Evolutionary conservation across 1,140 invertebrate genomes (phyloP).

Genomic region (Penaeus chinensis): DNA sequence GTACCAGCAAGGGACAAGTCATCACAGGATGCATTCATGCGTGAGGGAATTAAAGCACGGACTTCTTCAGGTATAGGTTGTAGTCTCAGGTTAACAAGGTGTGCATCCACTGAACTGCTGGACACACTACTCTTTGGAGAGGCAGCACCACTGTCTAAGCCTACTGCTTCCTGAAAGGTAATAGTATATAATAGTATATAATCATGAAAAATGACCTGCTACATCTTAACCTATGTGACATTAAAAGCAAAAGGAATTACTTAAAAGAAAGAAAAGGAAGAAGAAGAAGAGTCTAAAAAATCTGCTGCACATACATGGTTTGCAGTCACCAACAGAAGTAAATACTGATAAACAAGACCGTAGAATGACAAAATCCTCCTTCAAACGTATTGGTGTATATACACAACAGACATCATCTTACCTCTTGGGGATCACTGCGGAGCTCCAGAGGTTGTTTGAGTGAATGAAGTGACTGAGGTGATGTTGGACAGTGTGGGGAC

Average conservation of each 20-base stretch:
- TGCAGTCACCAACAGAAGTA: no score
- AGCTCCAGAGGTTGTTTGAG: slow-evolving; percentile 55
- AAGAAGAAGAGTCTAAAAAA: no score
- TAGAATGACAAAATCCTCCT: no score
- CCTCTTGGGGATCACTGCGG: slow-evolving; percentile 55
- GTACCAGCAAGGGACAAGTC: slow-evolving; percentile 56
- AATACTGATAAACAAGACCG: no score
- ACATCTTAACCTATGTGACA: no score
- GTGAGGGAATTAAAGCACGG: slow-evolving; percentile 24
- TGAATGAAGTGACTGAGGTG: slow-evolving; percentile 39
- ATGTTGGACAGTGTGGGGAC: slow-evolving; percentile 44
- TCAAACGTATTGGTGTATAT: no score
- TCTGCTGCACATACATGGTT: no score
- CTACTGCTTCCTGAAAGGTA: slow-evolving; percentile 43
- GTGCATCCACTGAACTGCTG: slow-evolving; percentile 63
- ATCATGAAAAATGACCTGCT: neutral
- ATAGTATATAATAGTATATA: neutral
- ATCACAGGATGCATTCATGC: slow-evolving; percentile 55
- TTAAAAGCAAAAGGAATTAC: no score
- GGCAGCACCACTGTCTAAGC: slow-evolving; percentile 61
- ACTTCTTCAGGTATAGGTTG: slow-evolving; percentile 63
- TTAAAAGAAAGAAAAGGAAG: no score
- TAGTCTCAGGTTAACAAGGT: slow-evolving; percentile 58
- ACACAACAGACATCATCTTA: neutral
- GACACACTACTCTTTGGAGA: slow-evolving; percentile 64